Conservation (phyloP, 2,113 vertebrate species). For the Phalacrocorax aristotelis region DNA sequence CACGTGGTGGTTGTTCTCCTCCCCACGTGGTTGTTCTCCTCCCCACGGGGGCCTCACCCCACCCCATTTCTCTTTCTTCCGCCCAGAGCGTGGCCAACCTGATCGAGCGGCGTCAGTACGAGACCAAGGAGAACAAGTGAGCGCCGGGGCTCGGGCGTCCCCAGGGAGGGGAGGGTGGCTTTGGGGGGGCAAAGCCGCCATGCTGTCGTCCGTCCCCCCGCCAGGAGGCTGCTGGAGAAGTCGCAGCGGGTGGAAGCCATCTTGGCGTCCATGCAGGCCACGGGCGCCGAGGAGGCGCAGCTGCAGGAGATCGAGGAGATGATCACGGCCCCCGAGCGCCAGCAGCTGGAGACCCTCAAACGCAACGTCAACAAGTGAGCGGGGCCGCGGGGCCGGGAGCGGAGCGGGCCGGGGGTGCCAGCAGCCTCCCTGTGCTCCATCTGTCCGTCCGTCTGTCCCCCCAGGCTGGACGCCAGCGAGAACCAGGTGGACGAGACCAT, state of each 20-base stretch:
- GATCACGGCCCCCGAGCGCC: constrained; percentile 90
- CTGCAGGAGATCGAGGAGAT: constrained; percentile 96
- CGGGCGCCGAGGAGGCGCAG: constrained; percentile 84
- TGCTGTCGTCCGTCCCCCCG: fast-evolving
- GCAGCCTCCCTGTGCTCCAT: too few relatives aligned
- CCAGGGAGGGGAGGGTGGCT: fast-evolving
- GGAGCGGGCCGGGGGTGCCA: too few relatives aligned
- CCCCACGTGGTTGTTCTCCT: not conserved
- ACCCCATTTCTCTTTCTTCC: not conserved
- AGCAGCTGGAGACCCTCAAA: constrained; percentile 88
- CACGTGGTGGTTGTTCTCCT: too few relatives aligned
- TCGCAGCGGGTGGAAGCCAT: constrained; percentile 96
- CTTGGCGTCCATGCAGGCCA: constrained; percentile 91
- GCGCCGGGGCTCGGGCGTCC: fast-evolving
- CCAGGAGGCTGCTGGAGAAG: constrained; percentile 92
- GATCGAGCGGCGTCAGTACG: constrained; percentile 87
- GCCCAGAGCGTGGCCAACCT: constrained; percentile 89
- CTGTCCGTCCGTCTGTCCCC: not conserved
- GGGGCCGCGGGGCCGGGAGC: too few relatives aligned
- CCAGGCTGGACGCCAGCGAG: constrained; percentile 90
- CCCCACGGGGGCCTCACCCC: too few relatives aligned
- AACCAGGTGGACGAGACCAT: constrained; percentile 94
- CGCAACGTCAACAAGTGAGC: constrained; percentile 91
- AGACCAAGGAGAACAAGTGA: constrained; percentile 93
- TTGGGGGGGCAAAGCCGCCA: too few relatives aligned